phyloP scores from a whole-genome alignment of 2,797 vertebrate genomes.

The Galaxias olidus region DNA sequence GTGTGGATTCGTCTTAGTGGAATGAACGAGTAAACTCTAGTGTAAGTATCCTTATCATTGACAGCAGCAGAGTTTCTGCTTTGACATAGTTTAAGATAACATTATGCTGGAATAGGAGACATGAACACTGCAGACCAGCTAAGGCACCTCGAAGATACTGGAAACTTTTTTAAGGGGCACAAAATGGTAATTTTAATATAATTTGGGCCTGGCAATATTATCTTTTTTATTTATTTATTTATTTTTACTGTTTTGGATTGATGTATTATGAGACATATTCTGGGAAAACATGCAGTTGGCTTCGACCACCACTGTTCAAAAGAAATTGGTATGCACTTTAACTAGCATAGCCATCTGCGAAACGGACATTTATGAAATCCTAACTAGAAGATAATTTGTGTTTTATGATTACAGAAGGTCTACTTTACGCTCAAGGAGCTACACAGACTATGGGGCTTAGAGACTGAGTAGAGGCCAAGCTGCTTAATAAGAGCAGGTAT shows the following conservation, averaged over 20 bases:
- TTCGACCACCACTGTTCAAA: no score
- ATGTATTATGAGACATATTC: no score
- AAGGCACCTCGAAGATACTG: not conserved
- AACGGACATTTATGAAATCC: no score
- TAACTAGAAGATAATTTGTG: no score
- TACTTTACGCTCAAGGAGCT: no score
- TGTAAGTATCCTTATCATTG: not conserved
- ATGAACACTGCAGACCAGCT: not conserved
- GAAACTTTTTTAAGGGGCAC: slow-evolving; percentile 1
- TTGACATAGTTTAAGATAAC: not conserved
- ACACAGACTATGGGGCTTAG: no score
- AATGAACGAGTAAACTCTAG: not conserved
- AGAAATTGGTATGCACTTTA: no score
- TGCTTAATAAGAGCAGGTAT: no score
- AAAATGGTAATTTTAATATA: not conserved
- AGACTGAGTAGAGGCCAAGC: no score
- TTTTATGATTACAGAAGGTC: no score
- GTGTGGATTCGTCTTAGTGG: slow-evolving; percentile 7
- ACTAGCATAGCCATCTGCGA: no score
- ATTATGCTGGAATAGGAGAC: not conserved
- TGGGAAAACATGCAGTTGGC: no score
- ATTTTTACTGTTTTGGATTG: not conserved
- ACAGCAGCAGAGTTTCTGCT: slow-evolving; percentile 9
- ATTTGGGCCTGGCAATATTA: not conserved
- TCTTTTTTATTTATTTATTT: not conserved